These are phyloP conservation scores for Hylomyscus alleni DNA, from an alignment of 2,797 vertebrate species.

Conservation along the genomic window DNA sequence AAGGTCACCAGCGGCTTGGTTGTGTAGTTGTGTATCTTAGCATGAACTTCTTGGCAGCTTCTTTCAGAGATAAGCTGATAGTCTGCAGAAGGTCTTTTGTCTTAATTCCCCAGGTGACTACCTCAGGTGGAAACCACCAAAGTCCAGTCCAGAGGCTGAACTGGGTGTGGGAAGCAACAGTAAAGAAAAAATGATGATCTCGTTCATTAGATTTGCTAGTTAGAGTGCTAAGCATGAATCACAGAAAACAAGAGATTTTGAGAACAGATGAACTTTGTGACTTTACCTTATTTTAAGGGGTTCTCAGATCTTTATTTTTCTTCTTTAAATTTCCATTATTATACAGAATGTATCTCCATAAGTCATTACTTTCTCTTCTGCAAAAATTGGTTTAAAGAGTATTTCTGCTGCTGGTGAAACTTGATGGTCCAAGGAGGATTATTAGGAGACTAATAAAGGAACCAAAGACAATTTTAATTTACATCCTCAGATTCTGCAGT, in stretches of 20 bases:
- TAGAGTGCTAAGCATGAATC: neutral
- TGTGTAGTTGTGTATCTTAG: too few species aligned
- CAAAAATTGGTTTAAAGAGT: neutral
- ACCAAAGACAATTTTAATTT: neutral
- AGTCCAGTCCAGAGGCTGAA: too few species aligned
- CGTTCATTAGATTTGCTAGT: neutral
- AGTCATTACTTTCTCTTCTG: neutral
- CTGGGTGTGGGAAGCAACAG: too few species aligned
- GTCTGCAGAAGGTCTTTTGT: too few species aligned
- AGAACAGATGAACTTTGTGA: neutral
- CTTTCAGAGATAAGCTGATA: too few species aligned
- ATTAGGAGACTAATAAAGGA: neutral
- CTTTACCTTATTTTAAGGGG: neutral
- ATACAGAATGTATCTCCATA: neutral
- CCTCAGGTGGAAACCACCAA: too few species aligned
- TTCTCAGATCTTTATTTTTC: slow-evolving; percentile 10
- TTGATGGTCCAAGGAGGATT: neutral
- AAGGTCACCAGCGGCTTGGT: too few species aligned
- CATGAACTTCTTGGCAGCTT: too few species aligned
- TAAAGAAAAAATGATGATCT: neutral
- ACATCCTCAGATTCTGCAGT: neutral
- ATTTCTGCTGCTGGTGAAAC: neutral
- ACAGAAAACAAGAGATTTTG: neutral
- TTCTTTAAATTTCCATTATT: neutral
- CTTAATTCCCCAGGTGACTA: too few species aligned